These are phyloP conservation scores for Cerastis rubricosa DNA, from an alignment of 2,888 invertebrate genomes.

Conservation along the genomic window DNA sequence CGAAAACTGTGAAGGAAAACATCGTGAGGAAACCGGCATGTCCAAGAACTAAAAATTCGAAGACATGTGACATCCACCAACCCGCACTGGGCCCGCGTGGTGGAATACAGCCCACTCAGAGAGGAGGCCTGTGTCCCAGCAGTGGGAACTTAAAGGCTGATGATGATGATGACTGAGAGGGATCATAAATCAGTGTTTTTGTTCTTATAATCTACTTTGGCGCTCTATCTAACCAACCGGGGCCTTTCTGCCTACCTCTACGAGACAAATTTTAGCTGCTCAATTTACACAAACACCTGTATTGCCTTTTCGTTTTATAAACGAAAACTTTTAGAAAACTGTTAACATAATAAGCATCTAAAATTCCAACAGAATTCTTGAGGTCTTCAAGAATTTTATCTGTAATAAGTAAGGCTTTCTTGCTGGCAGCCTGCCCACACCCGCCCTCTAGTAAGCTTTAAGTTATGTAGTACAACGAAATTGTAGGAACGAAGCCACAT, in stretches of 20 bases:
- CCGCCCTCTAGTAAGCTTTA: background rate
- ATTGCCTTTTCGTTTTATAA: background rate
- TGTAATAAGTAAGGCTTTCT: constrained; percentile 17
- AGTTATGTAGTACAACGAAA: constrained; percentile 40
- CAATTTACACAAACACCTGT: background rate
- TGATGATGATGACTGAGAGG: too few relatives aligned
- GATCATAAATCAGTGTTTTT: background rate
- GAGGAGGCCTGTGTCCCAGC: too few relatives aligned
- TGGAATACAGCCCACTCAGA: too few relatives aligned
- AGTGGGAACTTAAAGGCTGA: too few relatives aligned
- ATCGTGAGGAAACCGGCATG: too few relatives aligned
- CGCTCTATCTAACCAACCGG: background rate
- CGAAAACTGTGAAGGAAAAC: too few relatives aligned
- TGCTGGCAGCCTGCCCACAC: constrained; percentile 46
- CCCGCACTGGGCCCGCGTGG: too few relatives aligned
- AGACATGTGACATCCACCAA: too few relatives aligned
- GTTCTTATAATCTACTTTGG: background rate
- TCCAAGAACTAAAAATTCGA: too few relatives aligned
- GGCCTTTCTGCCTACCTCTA: background rate
- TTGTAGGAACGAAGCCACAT: constrained; percentile 36
- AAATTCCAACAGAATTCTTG: constrained; percentile 3
- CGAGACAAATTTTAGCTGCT: background rate
- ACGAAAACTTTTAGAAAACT: background rate
- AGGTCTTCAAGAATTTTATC: constrained; percentile 30
- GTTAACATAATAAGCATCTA: background rate